A percentile compares a stretch with the other conserved stretches of the same genome.
phyloP scores from a whole-genome alignment of 2,113 vertebrate species.

The Apistogramma diplotaenia region DNA sequence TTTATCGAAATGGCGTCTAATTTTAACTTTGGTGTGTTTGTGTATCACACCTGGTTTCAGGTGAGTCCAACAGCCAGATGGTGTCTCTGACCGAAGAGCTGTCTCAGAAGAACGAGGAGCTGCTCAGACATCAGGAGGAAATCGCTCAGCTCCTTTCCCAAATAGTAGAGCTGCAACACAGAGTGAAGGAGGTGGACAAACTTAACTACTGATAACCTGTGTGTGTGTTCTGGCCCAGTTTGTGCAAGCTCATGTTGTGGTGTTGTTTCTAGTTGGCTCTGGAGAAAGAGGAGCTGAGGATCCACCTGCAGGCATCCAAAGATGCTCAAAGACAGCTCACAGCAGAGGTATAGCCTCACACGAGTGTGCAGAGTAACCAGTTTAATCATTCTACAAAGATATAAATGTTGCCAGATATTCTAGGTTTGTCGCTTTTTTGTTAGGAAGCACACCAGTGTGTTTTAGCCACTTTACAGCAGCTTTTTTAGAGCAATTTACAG shows the following conservation, averaged over 20 bases:
- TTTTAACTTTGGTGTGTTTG: not conserved
- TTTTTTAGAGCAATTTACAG: not conserved
- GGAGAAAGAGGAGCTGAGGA: conserved; percentile 95
- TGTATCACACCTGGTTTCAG: conserved; percentile 61
- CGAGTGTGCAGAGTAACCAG: not conserved
- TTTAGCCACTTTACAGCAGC: not conserved
- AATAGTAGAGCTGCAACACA: conserved; percentile 93
- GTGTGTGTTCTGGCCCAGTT: not conserved
- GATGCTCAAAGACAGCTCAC: conserved; percentile 95
- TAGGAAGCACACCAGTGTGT: not conserved
- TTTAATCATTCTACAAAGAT: not conserved
- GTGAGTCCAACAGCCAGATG: conserved; percentile 94
- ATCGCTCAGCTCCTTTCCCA: conserved; percentile 92
- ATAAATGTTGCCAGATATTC: not conserved
- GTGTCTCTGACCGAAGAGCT: conserved; percentile 88
- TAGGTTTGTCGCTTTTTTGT: not conserved
- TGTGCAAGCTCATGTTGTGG: conserved; percentile 6
- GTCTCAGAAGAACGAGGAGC: conserved; percentile 88
- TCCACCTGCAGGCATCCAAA: conserved; percentile 96
- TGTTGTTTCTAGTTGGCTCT: conserved; percentile 84
- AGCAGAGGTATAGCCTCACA: conserved; percentile 81
- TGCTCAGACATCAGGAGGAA: conserved; percentile 92
- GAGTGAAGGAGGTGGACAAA: conserved; percentile 84
- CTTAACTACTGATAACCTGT: not conserved
- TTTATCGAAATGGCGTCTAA: no score